Percentiles rank a stretch among this genome's conserved stretches.
Evolutionary conservation across 1,140 invertebrate species (phyloP).

Genomic region (Rhopalosiphum padi): DNA sequence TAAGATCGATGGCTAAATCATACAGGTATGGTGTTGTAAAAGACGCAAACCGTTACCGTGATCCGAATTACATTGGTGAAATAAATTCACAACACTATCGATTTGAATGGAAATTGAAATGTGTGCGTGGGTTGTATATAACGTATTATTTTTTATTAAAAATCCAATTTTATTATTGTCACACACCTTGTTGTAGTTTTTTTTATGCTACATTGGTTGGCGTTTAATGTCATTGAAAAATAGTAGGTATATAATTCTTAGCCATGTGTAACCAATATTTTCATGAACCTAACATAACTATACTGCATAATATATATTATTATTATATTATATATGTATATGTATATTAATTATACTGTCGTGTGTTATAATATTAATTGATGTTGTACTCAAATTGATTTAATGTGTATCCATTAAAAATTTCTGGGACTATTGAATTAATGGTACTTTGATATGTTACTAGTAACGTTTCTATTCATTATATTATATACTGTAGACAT

Average conservation of each 20-base stretch:
- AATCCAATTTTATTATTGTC: background rate
- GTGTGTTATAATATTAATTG: background rate
- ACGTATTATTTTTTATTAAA: background rate
- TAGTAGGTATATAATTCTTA: background rate
- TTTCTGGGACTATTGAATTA: background rate
- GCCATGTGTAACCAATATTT: background rate
- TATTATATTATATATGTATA: too few species aligned
- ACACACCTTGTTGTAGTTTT: background rate
- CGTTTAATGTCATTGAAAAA: background rate
- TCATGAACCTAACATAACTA: background rate
- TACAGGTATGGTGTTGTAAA: background rate
- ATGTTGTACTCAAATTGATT: background rate
- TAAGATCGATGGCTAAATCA: background rate
- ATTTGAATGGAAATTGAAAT: background rate
- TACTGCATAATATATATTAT: background rate
- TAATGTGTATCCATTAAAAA: background rate
- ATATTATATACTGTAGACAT: background rate
- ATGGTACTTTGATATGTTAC: background rate
- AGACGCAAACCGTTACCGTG: background rate
- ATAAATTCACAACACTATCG: background rate
- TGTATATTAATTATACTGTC: background rate
- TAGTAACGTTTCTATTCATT: background rate
- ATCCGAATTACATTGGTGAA: slow-evolving; percentile 7
- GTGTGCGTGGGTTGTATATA: background rate
- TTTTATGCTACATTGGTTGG: background rate